Evolutionary conservation across 1,140 invertebrate genomes (phyloP), one percentile per base, ranked within the genome.

Genomic region (Nephila pilipes): DNA sequence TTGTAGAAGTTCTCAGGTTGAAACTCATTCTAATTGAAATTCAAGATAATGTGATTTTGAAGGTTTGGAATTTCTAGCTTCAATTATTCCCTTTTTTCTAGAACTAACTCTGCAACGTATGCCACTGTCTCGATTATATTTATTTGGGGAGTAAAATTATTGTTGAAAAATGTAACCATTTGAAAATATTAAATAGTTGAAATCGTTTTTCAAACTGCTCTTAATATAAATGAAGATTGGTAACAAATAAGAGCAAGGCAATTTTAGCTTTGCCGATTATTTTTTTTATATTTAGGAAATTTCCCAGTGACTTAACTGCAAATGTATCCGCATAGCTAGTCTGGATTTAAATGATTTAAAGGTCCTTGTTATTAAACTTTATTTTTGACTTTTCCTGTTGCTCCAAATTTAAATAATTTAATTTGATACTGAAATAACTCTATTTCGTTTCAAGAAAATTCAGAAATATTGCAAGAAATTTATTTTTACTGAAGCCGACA

Each of bases 391-490:
- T 32, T 25, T 10, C 22, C 32, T 79, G 63, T 89, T 89, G 63
- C 38, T 22, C 18, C 55, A 75, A 79, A 25, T 46, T 89, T 29
- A n/a, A n/a, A n/a, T n/a, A n/a, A n/a, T 79, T 63, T 55, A 79
- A 57, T 75, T 89, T 55, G 46, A 25, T 36, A 14, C 2, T 10
- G 25, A 57, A 36, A 60, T 8, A 89, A 29, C 55, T 79, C 29
- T 89, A 79, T 57, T 79, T 89, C 79, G 75, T 60, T 79, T 63
- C 75, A 79, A 79, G 75, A 12, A 55, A 89, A 89, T 89, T 36
- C 79, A 79, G 22, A 79, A 89, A 79, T 55, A 63, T 60, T 57
- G 55, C 85, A 58, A 87, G 85, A 32, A 85, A 38, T 65, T 87
- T 65, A 10, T n/a, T 38, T 79, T 79, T 89, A 79, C 25, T 79